Percentiles rank a stretch among this genome's conserved stretches.
phyloP scores from a whole-genome alignment of 2,113 vertebrate genomes.

The Pungitius pungitius region DNA sequence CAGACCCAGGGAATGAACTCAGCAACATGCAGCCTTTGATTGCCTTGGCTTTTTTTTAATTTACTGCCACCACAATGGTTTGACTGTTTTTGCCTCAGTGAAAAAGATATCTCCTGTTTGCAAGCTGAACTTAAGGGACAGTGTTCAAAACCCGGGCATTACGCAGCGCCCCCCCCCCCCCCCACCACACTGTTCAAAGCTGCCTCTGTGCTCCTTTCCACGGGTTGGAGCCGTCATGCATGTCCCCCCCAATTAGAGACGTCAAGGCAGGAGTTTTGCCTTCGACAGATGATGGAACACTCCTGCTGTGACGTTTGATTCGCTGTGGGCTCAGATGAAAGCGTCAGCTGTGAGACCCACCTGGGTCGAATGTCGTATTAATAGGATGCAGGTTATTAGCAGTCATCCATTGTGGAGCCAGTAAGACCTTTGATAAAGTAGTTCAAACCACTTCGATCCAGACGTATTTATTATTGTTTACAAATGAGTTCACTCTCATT shows the following conservation, averaged over 20 bases:
- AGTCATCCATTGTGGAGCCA: slow-evolving; percentile 42
- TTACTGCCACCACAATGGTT: slow-evolving; percentile 46
- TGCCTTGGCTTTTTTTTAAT: slow-evolving; percentile 52
- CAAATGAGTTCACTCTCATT: slow-evolving; percentile 40
- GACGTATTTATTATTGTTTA: slow-evolving; percentile 60
- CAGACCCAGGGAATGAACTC: slow-evolving; percentile 32
- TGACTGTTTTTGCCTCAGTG: slow-evolving; percentile 39
- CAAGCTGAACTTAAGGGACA: slow-evolving; percentile 8
- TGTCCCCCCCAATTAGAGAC: slow-evolving; percentile 28
- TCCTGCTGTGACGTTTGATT: slow-evolving; percentile 37
- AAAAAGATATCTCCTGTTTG: slow-evolving; percentile 30
- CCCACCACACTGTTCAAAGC: not conserved
- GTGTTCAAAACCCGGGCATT: not conserved
- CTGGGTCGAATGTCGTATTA: slow-evolving; percentile 17
- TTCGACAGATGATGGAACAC: slow-evolving; percentile 13
- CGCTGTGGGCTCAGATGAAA: slow-evolving; percentile 3
- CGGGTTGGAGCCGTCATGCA: not conserved
- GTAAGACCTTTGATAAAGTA: not conserved
- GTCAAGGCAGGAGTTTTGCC: slow-evolving; percentile 17
- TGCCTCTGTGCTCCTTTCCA: not conserved
- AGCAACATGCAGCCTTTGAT: slow-evolving; percentile 12
- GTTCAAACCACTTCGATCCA: slow-evolving; percentile 13
- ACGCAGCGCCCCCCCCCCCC: not conserved
- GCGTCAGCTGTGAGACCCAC: slow-evolving; percentile 10
- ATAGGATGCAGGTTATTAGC: slow-evolving; percentile 20